phyloP scores from a whole-genome alignment of 2,113 vertebrate genomes.

The Pavo muticus region DNA sequence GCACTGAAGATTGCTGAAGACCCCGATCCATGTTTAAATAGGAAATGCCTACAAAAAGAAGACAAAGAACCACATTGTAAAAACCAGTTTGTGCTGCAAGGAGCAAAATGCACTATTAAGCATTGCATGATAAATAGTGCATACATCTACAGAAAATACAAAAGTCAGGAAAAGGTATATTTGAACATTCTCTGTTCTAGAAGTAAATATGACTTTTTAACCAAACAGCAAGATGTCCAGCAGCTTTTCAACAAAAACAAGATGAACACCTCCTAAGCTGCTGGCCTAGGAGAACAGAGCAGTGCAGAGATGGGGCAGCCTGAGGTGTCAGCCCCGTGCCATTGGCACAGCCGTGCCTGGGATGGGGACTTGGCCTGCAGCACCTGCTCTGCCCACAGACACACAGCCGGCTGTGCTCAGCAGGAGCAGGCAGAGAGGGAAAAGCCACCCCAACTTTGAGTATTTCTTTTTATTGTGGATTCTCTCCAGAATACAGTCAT shows the following conservation, averaged over 20 bases:
- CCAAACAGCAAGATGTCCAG: background rate
- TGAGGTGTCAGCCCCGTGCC: background rate
- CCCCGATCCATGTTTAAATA: conserved; percentile 96
- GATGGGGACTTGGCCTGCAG: background rate
- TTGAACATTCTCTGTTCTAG: background rate
- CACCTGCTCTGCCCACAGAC: background rate
- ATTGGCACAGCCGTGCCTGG: background rate
- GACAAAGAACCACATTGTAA: conserved; percentile 58
- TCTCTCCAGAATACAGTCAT: background rate
- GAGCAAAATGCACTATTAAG: background rate
- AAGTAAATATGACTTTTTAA: background rate
- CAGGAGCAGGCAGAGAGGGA: background rate
- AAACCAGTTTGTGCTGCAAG: background rate
- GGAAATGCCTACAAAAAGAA: conserved; percentile 89
- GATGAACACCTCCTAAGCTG: background rate
- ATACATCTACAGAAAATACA: background rate
- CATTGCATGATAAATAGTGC: background rate
- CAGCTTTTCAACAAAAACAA: background rate
- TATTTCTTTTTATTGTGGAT: background rate
- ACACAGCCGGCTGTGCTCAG: background rate
- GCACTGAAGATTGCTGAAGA: conserved; percentile 95
- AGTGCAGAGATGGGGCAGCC: background rate
- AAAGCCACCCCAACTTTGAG: background rate
- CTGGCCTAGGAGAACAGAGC: background rate
- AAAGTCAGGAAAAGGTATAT: background rate